phyloP scores from a whole-genome alignment of 2,797 vertebrate genomes.

The Erethizon dorsatum region DNA sequence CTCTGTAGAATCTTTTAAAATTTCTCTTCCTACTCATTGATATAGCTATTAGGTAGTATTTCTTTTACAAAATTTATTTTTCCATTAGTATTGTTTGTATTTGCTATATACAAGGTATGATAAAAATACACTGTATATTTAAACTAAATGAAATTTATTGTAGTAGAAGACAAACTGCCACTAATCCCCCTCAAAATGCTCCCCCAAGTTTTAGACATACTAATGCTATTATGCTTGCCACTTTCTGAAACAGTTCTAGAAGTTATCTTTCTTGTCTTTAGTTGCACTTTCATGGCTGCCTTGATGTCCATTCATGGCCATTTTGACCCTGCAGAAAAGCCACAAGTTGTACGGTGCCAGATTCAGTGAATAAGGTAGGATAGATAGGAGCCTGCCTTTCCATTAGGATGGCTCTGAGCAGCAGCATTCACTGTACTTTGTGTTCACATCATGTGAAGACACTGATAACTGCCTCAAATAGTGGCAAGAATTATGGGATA shows the following conservation, averaged over 20 bases:
- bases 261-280: neutral
- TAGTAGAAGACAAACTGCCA: neutral
- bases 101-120: neutral
- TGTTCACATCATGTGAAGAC: neutral
- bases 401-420: neutral
- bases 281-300: neutral
- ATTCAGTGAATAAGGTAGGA: neutral
- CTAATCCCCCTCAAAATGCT: neutral
- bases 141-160: neutral
- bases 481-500: too few relatives aligned
- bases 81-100: neutral
- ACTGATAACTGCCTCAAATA: neutral
- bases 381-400: neutral
- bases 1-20: neutral
- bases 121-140: neutral
- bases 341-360: neutral
- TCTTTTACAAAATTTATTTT: neutral
- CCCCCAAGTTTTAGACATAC: neutral
- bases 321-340: neutral
- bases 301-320: neutral
- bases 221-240: neutral
- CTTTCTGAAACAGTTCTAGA: neutral
- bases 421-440: neutral
- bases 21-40: neutral
- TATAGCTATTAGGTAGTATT: neutral